Base-by-base conservation (phyloP, 2,888 invertebrate genomes). In the Leucozona laternaria region DNA sequence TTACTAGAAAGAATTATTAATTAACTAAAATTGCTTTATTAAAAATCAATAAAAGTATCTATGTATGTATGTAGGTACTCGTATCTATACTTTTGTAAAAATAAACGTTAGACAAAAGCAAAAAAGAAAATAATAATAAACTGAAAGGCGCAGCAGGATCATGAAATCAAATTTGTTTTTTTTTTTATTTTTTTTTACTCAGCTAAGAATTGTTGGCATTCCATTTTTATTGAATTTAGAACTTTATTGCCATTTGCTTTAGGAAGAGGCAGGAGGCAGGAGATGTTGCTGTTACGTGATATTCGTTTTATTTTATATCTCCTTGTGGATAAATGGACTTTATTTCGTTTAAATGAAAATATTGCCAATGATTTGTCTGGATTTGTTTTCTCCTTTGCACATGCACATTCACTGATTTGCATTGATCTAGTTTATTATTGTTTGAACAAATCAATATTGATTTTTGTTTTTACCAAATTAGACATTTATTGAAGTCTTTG, bases 381-480 rank as follows among this genome's bases (percentile, higher is more conserved):
- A 78, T 60, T 77, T 66, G 57, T 66, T 77, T 76, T 40, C 25
- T 25, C 57, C 66, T 43, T 50, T 60, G 25, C 28, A 31, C n/a
- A 8, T n/a, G n/a, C n/a, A n/a, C n/a, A n/a, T n/a, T n/a, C n/a
- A n/a, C n/a, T n/a, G n/a, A 64, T 28, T 15, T 37, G 8, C 58
- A 60, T 78, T 71, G 60, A 50, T 62, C 34, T 43, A 15, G 58
- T 60, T 58, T 77, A 31, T 43, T 71, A 43, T 71, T 62, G 62
- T 31, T 78, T 71, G 53, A 20, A 2, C 11, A 71, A 78, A 78
- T 70, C 70, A 31, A 58, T 78, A 71, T 78, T 78, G 62, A 64
- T 43, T 53, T 60, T 40, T 53, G 17, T 78, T 78, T 70, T 40
- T 58, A 1, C 57, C 13, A 50, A 50, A 50, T 50, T 13, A 22